phyloP scores from a whole-genome alignment of 2,113 vertebrate genomes.

The Lota lota region DNA sequence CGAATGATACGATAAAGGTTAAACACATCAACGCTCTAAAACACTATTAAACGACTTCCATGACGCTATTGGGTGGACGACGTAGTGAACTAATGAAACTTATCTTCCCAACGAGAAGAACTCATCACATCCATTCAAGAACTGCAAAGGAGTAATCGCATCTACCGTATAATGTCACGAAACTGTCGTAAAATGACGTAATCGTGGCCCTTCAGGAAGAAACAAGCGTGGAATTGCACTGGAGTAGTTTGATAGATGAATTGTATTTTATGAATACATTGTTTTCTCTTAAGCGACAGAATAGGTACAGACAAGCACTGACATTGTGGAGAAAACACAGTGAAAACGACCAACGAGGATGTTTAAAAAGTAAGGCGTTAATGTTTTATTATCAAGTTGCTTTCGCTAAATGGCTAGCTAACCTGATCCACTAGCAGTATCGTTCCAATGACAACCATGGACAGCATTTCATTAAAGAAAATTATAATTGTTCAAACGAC shows the following conservation, averaged over 20 bases:
- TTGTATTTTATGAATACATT: constrained; percentile 5
- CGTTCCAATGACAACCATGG: background rate
- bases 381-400: background rate
- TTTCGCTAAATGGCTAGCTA: background rate
- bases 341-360: constrained; percentile 54
- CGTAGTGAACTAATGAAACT: no score
- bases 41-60: no score
- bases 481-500: background rate
- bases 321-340: background rate
- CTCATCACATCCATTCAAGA: no score
- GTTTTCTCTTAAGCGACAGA: background rate
- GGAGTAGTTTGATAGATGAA: constrained; percentile 17
- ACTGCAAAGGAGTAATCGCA: background rate
- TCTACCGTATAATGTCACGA: constrained; percentile 7
- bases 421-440: no score
- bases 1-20: no score
- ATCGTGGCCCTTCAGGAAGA: constrained; percentile 4
- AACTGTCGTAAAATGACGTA: constrained; percentile 53
- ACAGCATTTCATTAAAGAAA: background rate
- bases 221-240: constrained; percentile 45
- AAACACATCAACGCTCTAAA: no score
- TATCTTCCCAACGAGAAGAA: no score
- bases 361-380: constrained; percentile 76
- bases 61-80: no score
- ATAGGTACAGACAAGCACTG: background rate